Base-by-base conservation (phyloP, 1,140 invertebrate species). In the Idris sp. region DNA sequence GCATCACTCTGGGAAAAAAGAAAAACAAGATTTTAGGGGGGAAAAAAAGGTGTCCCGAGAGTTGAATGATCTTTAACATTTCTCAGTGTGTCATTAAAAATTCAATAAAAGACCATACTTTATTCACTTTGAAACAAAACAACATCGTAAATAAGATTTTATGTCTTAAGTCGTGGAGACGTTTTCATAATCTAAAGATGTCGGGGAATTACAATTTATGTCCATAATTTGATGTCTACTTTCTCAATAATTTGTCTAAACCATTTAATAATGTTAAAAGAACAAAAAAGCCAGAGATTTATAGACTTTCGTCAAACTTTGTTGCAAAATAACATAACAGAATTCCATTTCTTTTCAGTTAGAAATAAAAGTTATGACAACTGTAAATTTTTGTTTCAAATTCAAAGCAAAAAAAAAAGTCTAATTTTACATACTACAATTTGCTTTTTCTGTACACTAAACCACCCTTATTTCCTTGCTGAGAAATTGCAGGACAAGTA, bases 21-120 rank as follows among this genome's bases (percentile, higher is more conserved):
- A 4, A 10, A 40, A 30, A n/a, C n/a, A n/a, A n/a, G n/a, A n/a
- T n/a, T n/a, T n/a, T n/a, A n/a, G n/a, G n/a, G n/a, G 2, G 9
- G 9, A 6, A 9, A 9, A 19, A 40, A 40, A 16, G 5, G 13
- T 19, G n/a, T 15, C 4, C 11, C 38, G 6, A 14, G n/a, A 38
- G 48, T 51, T 51, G 31, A 38, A 36, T 15, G 48, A 36, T 51
- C 48, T 36, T 51, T 51, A 22, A 36, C 48, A 25, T 51, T 51
- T 51, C 36, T 38, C 48, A n/a, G n/a, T 15, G 11, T 10, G 53
- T 44, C 28, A 35, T 58, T 22, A 40, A 14, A n/a, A 25, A 58
- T 58, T 43, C 30, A 58, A 35, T 51, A 14, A 25, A 33, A 22
- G 53, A 2, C 19, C 8, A 31, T 33, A 22, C 8, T 44, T 43